Evolutionary conservation across 2,113 vertebrate species (phyloP).

Genomic region (Plestiodon gilberti): DNA sequence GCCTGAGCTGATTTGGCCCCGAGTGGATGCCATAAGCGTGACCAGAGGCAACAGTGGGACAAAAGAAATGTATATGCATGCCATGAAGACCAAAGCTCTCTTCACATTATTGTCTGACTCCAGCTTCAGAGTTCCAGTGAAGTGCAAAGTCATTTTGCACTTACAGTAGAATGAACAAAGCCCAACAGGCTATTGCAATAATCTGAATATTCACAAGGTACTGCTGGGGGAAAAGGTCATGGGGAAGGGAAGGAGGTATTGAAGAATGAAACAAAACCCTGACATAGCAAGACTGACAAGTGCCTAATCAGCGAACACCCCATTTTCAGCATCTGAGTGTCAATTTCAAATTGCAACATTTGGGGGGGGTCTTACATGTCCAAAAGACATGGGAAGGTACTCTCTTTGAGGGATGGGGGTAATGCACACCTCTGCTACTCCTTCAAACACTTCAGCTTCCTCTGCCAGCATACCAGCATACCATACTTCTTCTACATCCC

Average conservation of each 20-base stretch:
- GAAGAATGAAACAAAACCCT: background rate
- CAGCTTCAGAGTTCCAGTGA: background rate
- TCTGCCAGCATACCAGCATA: slow-evolving; percentile 56
- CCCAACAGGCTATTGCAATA: background rate
- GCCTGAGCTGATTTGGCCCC: background rate
- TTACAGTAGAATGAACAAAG: background rate
- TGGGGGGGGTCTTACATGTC: too few species aligned
- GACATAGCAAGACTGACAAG: background rate
- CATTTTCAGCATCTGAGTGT: background rate
- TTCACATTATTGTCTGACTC: background rate
- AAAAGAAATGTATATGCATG: background rate
- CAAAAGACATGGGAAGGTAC: slow-evolving; percentile 59
- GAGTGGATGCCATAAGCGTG: background rate
- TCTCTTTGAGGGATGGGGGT: slow-evolving; percentile 63
- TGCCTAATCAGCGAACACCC: background rate
- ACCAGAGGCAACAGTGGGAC: background rate
- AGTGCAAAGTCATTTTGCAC: background rate
- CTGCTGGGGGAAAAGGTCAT: background rate
- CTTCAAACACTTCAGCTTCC: slow-evolving; percentile 66
- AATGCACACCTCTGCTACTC: slow-evolving; percentile 70
- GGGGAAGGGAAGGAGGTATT: background rate
- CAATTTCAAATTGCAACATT: background rate
- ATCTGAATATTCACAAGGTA: background rate
- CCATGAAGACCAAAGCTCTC: background rate
- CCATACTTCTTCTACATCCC: too few species aligned